These are phyloP conservation scores for Tribolium castaneum DNA, from an alignment of 1,140 invertebrate species.

Conservation along the genomic window DNA sequence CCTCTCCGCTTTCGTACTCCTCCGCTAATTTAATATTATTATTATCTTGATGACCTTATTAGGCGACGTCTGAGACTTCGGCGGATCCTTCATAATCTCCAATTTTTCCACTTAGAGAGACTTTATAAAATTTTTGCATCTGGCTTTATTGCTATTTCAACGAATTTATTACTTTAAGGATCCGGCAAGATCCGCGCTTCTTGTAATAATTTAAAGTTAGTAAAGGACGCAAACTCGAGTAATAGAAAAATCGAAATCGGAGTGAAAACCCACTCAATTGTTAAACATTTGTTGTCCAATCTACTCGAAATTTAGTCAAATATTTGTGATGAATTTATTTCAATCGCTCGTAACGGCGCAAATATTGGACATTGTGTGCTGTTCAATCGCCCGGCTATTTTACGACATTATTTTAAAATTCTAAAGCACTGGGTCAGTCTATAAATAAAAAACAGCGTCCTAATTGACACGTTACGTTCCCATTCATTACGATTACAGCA, in stretches of 20 bases:
- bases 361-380: not conserved
- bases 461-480: constrained; percentile 22
- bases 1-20: not conserved
- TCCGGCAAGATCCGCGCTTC: not conserved
- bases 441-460: constrained; percentile 1
- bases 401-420: not conserved
- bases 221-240: too few relatives aligned
- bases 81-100: not conserved
- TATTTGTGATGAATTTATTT: constrained; percentile 15
- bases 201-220: not conserved
- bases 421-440: not conserved
- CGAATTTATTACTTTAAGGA: not conserved
- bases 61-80: not conserved
- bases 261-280: too few relatives aligned
- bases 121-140: not conserved
- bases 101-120: not conserved
- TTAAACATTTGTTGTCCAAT: not conserved
- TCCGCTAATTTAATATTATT: constrained; percentile 2
- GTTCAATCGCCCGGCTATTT: constrained; percentile 5
- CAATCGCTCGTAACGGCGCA: not conserved
- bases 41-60: not conserved
- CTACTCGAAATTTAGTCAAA: not conserved
- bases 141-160: not conserved
- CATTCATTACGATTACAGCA: constrained; percentile 21
- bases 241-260: too few relatives aligned